These are phyloP conservation scores for Champsocephalus esox DNA, from an alignment of 2,797 vertebrate genomes.

Conservation along the genomic window DNA sequence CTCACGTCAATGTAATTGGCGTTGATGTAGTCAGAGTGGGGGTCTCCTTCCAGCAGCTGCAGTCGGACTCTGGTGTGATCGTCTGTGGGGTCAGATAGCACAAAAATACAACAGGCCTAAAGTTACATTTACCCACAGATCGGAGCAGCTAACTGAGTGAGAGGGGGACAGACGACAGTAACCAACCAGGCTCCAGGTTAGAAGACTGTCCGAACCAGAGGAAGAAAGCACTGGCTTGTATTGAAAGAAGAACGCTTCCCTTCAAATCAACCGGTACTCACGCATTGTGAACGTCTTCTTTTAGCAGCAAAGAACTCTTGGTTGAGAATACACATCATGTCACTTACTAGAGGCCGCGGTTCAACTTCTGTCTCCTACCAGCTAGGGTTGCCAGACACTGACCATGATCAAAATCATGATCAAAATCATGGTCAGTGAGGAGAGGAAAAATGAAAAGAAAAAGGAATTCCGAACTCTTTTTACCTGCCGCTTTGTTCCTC, in stretches of 20 bases:
- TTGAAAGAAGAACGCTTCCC: not conserved
- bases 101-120: conserved; percentile 84
- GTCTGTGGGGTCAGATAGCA: conserved; percentile 91
- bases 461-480: no score
- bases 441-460: no score
- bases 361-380: not conserved
- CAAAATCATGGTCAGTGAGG: no score
- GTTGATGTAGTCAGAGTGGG: conserved; percentile 98
- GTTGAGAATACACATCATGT: not conserved
- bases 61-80: conserved; percentile 96
- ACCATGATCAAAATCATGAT: no score
- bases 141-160: conserved; percentile 50
- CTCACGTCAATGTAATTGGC: conserved; percentile 98
- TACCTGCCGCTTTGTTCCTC: no score
- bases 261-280: not conserved
- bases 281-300: not conserved
- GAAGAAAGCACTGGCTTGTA: not conserved
- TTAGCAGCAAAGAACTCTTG: not conserved
- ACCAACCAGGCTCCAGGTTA: not conserved
- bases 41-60: conserved; percentile 94
- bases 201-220: not conserved
- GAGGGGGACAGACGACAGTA: conserved; percentile 16
- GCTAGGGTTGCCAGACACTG: no score
- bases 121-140: conserved; percentile 86
- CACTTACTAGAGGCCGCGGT: not conserved